A percentile compares a stretch with the other conserved stretches of the same genome.
These are phyloP conservation scores for Cyphomyrus discorhynchus DNA, from an alignment of 2,113 vertebrate species.

Conservation along the genomic window DNA sequence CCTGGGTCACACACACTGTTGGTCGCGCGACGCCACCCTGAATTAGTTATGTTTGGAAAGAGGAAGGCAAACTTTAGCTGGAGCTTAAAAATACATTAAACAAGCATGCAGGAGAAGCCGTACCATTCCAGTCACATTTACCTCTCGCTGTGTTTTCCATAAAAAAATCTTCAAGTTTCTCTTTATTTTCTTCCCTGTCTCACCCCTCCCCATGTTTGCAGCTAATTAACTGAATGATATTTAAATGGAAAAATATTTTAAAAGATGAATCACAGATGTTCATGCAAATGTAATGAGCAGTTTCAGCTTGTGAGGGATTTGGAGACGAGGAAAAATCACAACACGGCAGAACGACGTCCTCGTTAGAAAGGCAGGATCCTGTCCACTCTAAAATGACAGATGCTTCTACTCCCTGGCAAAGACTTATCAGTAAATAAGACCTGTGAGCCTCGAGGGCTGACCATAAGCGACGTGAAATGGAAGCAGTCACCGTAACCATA, in stretches of 20 bases:
- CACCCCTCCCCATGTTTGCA: conserved; percentile 12
- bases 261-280: conserved; percentile 61
- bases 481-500: neutral
- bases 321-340: conserved; percentile 41
- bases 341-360: conserved; percentile 24
- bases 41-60: conserved; percentile 16
- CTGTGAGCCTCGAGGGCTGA: conserved; percentile 27
- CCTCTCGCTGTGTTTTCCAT: conserved; percentile 43
- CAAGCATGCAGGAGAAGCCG: neutral
- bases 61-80: neutral
- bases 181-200: conserved; percentile 44
- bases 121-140: conserved; percentile 52
- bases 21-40: neutral
- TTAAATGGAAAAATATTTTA: conserved; percentile 56
- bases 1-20: neutral
- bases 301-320: conserved; percentile 29
- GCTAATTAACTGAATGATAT: conserved; percentile 62
- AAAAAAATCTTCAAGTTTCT: conserved; percentile 43
- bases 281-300: conserved; percentile 60
- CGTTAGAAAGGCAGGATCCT: conserved; percentile 21
- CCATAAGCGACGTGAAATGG: conserved; percentile 30
- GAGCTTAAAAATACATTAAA: conserved; percentile 19
- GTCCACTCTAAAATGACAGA: conserved; percentile 18
- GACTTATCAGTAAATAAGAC: conserved; percentile 14
- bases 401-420: conserved; percentile 20